Evolutionary conservation across 2,888 invertebrate genomes (phyloP).

Genomic region (Conops quadrifasciatus): DNA sequence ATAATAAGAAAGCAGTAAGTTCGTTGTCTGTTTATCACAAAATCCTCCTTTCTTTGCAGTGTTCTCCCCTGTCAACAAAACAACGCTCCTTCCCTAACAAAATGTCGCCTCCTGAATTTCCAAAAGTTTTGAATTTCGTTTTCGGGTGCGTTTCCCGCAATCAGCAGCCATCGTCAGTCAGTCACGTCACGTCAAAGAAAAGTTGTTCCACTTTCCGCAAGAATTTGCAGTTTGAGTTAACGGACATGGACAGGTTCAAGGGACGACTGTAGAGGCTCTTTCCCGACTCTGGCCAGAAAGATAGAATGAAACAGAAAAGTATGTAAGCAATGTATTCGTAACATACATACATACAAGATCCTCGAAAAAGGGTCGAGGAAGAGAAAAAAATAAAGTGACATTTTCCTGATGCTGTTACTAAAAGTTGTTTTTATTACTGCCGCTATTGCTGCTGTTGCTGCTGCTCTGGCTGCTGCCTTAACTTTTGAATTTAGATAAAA

Average conservation of each 20-base stretch:
- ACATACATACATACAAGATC: neutral
- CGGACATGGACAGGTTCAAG: neutral
- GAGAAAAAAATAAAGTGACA: neutral
- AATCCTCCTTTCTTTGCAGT: too few species aligned
- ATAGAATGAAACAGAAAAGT: too few species aligned
- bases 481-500: neutral
- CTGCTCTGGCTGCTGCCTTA: constrained; percentile 14
- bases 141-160: constrained; percentile 14
- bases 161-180: neutral
- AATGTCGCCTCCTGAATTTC: constrained; percentile 1
- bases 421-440: constrained; percentile 1
- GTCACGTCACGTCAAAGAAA: neutral
- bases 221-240: neutral
- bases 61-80: too few species aligned
- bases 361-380: neutral
- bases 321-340: too few species aligned
- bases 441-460: constrained; percentile 3
- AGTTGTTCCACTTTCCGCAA: constrained; percentile 9
- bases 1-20: too few species aligned
- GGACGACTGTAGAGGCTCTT: too few species aligned
- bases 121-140: constrained; percentile 12
- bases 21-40: too few species aligned
- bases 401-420: neutral
- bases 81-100: too few species aligned
- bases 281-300: too few species aligned